Conservation (phyloP, 1,140 invertebrate genomes). For the Drosophila subpulchrella region DNA sequence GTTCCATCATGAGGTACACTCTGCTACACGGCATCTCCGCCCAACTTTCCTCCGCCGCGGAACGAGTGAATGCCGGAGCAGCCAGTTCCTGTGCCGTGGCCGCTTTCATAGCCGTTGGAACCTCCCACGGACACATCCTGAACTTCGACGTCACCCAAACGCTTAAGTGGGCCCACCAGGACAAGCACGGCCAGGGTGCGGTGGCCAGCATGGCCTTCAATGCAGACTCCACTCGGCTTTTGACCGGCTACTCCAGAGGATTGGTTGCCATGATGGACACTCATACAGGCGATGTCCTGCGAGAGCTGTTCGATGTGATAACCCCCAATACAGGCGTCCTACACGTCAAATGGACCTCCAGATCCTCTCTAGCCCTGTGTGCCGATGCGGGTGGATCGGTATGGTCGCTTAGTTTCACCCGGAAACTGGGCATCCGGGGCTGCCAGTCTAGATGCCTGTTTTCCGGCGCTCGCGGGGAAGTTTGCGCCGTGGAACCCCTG, state of each 20-base stretch:
- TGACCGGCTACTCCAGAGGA: slow-evolving; percentile 94
- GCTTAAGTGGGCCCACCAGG: slow-evolving; percentile 93
- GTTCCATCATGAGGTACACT: slow-evolving; percentile 92
- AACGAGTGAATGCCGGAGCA: slow-evolving; percentile 94
- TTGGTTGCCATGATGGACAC: slow-evolving; percentile 94
- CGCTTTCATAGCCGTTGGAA: slow-evolving; percentile 94
- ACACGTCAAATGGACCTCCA: slow-evolving; percentile 91
- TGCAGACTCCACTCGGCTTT: slow-evolving; percentile 92
- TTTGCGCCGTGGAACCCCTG: slow-evolving; percentile 93
- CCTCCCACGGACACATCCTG: slow-evolving; percentile 95
- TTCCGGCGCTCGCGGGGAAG: slow-evolving; percentile 97
- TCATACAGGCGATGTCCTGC: slow-evolving; percentile 90
- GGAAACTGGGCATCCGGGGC: slow-evolving; percentile 94
- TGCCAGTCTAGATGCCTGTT: slow-evolving; percentile 96
- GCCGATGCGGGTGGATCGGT: slow-evolving; percentile 99
- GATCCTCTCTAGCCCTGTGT: slow-evolving; percentile 90
- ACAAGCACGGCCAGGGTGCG: slow-evolving; percentile 91
- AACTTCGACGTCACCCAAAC: slow-evolving; percentile 94
- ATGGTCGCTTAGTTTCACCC: slow-evolving; percentile 96
- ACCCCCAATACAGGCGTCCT: slow-evolving; percentile 94
- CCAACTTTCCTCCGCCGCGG: slow-evolving; percentile 92
- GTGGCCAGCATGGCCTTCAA: slow-evolving; percentile 95
- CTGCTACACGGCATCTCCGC: slow-evolving; percentile 93
- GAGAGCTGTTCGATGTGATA: slow-evolving; percentile 93
- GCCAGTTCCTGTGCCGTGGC: slow-evolving; percentile 92